Conservation (phyloP, 92 coral and sea anemone genomes). For the Diadumene lineata region DNA sequence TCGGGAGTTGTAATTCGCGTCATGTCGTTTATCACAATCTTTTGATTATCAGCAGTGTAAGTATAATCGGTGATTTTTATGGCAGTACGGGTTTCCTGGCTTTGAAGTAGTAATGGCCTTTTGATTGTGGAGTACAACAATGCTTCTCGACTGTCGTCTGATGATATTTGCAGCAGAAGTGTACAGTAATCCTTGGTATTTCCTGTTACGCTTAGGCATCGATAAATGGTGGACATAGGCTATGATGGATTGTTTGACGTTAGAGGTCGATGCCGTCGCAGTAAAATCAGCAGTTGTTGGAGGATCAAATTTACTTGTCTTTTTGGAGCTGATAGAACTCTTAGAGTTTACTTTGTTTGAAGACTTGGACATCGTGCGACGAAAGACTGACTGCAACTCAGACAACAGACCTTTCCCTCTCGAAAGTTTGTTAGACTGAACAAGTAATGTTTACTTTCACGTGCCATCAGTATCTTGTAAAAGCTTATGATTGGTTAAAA, state of each 20-base stretch:
- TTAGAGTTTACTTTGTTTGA: not conserved
- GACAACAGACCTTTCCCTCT: not conserved
- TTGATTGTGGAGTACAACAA: slow-evolving; percentile 46
- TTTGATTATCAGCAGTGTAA: slow-evolving; percentile 32
- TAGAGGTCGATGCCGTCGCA: not conserved
- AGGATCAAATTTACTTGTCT: not conserved
- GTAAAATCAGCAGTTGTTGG: slow-evolving; percentile 4
- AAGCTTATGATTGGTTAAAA: not conserved
- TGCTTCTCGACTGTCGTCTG: slow-evolving; percentile 40
- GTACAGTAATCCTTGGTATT: slow-evolving; percentile 62
- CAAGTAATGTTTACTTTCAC: not conserved
- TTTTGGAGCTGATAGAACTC: not conserved
- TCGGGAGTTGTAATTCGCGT: slow-evolving; percentile 45
- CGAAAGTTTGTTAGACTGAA: not conserved
- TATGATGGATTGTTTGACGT: not conserved
- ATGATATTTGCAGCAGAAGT: slow-evolving; percentile 48
- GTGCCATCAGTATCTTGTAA: not conserved
- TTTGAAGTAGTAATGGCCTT: slow-evolving; percentile 46
- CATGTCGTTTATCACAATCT: slow-evolving; percentile 65
- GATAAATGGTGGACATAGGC: slow-evolving; percentile 24
- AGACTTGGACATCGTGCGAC: not conserved
- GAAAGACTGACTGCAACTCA: no score
- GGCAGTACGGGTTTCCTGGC: slow-evolving; percentile 37
- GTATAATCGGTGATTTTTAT: slow-evolving; percentile 51
- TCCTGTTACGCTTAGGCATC: slow-evolving; percentile 38